Evolutionary conservation across 2,888 invertebrate genomes (phyloP).

Genomic region (Drosophila colorata): DNA sequence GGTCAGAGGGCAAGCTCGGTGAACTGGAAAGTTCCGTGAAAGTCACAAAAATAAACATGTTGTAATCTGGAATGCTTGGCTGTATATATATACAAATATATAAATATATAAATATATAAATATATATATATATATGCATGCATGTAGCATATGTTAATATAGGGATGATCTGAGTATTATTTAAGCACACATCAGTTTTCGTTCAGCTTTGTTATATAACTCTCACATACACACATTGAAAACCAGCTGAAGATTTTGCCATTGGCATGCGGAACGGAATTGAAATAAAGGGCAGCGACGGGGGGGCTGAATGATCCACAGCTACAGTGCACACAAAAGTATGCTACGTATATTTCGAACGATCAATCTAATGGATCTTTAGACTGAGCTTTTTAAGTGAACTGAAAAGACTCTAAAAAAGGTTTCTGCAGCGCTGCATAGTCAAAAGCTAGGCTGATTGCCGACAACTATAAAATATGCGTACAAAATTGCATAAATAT

Average conservation of each 20-base stretch:
- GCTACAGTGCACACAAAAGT: too few relatives aligned
- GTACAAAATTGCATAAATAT: not conserved
- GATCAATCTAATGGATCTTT: too few relatives aligned
- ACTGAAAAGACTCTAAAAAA: too few relatives aligned
- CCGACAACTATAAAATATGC: too few relatives aligned
- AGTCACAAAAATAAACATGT: slow-evolving; percentile 9
- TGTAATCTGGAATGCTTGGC: slow-evolving; percentile 1
- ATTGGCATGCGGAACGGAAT: slow-evolving; percentile 40
- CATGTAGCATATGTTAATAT: slow-evolving; percentile 31
- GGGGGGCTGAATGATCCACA: too few relatives aligned
- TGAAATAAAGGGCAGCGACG: not conserved
- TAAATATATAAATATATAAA: too few relatives aligned
- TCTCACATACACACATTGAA: slow-evolving; percentile 1
- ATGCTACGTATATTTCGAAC: too few relatives aligned
- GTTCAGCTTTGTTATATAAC: slow-evolving; percentile 43
- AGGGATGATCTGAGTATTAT: slow-evolving; percentile 21
- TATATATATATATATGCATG: too few relatives aligned
- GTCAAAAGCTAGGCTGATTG: not conserved
- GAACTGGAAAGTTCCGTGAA: not conserved
- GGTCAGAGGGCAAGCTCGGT: slow-evolving; percentile 2
- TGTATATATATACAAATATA: too few relatives aligned
- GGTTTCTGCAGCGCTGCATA: too few relatives aligned
- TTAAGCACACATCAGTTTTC: slow-evolving; percentile 37
- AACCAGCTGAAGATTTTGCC: slow-evolving; percentile 43
- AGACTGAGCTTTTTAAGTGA: too few relatives aligned